These are phyloP conservation scores for Pavo muticus DNA, from an alignment of 2,113 vertebrate species.

Conservation along the genomic window DNA sequence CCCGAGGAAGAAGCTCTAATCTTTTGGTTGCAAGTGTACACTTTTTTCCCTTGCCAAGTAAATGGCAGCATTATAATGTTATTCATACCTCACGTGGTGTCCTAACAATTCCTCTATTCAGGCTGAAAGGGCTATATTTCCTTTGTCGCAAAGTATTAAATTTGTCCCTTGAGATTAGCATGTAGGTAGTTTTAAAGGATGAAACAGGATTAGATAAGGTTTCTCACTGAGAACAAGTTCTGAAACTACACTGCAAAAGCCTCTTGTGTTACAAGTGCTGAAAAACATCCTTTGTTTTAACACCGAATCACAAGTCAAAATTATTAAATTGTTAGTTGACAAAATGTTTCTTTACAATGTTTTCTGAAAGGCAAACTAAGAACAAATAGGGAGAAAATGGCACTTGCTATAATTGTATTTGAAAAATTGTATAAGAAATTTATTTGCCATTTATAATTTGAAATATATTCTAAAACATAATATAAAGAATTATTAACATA, in stretches of 20 bases:
- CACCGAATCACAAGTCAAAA: constrained; percentile 65
- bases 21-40: constrained; percentile 78
- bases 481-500: constrained; percentile 11
- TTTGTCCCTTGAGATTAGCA: constrained; percentile 85
- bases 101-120: constrained; percentile 84
- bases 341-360: constrained; percentile 67
- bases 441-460: constrained; percentile 51
- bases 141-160: constrained; percentile 90
- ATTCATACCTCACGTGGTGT: constrained; percentile 84
- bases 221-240: constrained; percentile 78
- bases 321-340: constrained; percentile 73
- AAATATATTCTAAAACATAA: constrained; percentile 57
- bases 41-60: constrained; percentile 76
- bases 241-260: constrained; percentile 75
- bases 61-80: constrained; percentile 83
- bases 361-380: constrained; percentile 52
- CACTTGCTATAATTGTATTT: constrained; percentile 52
- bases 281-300: constrained; percentile 77
- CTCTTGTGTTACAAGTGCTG: constrained; percentile 67
- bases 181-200: constrained; percentile 84
- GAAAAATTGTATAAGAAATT: constrained; percentile 48
- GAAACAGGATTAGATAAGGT: constrained; percentile 86
- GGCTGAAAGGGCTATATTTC: constrained; percentile 86
- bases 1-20: constrained; percentile 78
- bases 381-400: constrained; percentile 30